These are phyloP conservation scores for Eriocheir sinensis DNA, from an alignment of 1,140 invertebrate species.

Conservation along the genomic window DNA sequence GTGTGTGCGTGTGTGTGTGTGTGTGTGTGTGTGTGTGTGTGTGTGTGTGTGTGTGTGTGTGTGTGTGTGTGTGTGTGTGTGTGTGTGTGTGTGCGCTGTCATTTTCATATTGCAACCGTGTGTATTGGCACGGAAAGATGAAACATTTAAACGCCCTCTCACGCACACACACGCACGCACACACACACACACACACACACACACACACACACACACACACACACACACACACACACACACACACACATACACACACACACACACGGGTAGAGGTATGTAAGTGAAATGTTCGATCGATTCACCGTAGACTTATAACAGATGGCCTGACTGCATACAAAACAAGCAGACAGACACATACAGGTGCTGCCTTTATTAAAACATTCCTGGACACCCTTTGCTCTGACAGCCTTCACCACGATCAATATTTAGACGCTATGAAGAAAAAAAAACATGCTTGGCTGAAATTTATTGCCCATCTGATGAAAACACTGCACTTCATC, in stretches of 20 bases:
- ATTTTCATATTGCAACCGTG: neutral
- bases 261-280: neutral
- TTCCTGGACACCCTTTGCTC: too few species aligned
- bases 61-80: neutral
- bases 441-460: too few species aligned
- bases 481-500: too few species aligned
- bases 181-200: conserved; percentile 48
- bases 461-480: too few species aligned
- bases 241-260: neutral
- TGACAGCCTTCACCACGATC: too few species aligned
- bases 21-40: conserved; percentile 15
- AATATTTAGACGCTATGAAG: too few species aligned
- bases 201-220: conserved; percentile 18
- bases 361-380: too few species aligned
- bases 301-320: too few species aligned
- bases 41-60: conserved; percentile 33
- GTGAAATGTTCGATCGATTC: too few species aligned
- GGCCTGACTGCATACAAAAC: too few species aligned
- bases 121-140: neutral
- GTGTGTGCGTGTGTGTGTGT: conserved; percentile 10
- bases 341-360: too few species aligned
- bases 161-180: neutral
- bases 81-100: neutral
- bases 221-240: conserved; percentile 30
- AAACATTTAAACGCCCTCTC: neutral